Evolutionary conservation across 2,113 vertebrate species (phyloP).

Genomic region (Peromyscus maniculatus): DNA sequence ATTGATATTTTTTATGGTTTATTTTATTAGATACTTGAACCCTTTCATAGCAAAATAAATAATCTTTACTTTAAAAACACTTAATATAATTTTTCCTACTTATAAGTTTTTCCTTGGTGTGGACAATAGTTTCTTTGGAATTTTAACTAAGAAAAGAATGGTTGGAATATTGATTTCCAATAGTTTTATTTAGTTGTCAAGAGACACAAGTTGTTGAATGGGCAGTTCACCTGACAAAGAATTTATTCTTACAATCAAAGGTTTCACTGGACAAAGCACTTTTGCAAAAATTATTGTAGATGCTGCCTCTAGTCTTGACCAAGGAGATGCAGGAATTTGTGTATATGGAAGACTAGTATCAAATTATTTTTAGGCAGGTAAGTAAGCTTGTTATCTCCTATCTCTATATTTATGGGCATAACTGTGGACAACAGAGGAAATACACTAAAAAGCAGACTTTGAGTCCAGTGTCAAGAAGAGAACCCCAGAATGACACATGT

Average conservation of each 20-base stretch:
- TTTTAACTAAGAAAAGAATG: constrained; percentile 46
- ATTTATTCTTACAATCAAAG: constrained; percentile 36
- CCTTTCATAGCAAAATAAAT: constrained; percentile 32
- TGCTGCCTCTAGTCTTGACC: constrained; percentile 31
- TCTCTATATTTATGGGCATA: background rate
- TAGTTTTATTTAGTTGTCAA: constrained; percentile 43
- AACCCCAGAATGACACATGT: background rate
- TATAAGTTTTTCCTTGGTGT: background rate
- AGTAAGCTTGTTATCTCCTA: background rate
- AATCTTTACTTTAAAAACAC: background rate
- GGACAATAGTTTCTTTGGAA: background rate
- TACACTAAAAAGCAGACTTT: constrained; percentile 30
- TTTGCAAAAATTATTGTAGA: constrained; percentile 1
- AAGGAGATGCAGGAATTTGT: background rate
- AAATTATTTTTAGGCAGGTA: background rate
- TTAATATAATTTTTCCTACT: constrained; percentile 16
- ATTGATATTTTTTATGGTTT: constrained; percentile 18
- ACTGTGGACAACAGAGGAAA: background rate
- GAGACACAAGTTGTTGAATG: background rate
- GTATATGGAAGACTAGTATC: background rate
- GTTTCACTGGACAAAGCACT: background rate
- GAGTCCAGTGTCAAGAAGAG: background rate
- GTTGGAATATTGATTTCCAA: background rate
- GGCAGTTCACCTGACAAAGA: background rate
- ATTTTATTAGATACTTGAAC: constrained; percentile 21